A percentile compares a stretch with the other conserved stretches of the same genome.
Evolutionary conservation across 2,113 vertebrate species (phyloP).

Genomic region (Nanorana parkeri): DNA sequence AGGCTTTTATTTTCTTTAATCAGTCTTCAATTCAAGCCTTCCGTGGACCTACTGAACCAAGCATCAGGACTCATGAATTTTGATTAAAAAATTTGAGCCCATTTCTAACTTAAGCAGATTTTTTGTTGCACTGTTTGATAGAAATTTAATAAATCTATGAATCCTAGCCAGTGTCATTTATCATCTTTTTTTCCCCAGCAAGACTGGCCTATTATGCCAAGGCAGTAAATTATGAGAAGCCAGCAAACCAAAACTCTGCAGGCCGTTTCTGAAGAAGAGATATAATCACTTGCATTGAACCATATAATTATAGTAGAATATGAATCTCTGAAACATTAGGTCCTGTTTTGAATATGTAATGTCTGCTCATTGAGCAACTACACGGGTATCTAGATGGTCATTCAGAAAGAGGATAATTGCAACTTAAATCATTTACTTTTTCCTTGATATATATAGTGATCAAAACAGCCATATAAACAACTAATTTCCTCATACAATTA

Average conservation of each 20-base stretch:
- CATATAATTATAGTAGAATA: slow-evolving; percentile 98
- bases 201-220: slow-evolving; percentile 91
- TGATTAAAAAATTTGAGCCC: slow-evolving; percentile 88
- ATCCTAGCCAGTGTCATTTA: slow-evolving; percentile 94
- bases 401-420: slow-evolving; percentile 72
- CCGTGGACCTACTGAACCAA: slow-evolving; percentile 85
- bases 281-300: slow-evolving; percentile 98
- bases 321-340: slow-evolving; percentile 95
- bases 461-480: no score
- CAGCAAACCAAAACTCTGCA: slow-evolving; percentile 92
- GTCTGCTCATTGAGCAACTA: slow-evolving; percentile 74
- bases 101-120: slow-evolving; percentile 88
- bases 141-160: slow-evolving; percentile 99
- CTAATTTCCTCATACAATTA: no score
- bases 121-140: slow-evolving; percentile 92
- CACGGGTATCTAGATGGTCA: slow-evolving; percentile 76
- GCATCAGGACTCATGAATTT: slow-evolving; percentile 88
- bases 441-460: background rate
- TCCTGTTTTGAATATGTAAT: slow-evolving; percentile 94
- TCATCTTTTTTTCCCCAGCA: slow-evolving; percentile 92
- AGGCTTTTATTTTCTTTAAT: slow-evolving; percentile 95
- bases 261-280: slow-evolving; percentile 91
- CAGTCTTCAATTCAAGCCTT: slow-evolving; percentile 92
- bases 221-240: slow-evolving; percentile 90
- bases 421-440: slow-evolving; percentile 72